phyloP scores from a whole-genome alignment of 2,113 vertebrate species.

The Abramis brama region DNA sequence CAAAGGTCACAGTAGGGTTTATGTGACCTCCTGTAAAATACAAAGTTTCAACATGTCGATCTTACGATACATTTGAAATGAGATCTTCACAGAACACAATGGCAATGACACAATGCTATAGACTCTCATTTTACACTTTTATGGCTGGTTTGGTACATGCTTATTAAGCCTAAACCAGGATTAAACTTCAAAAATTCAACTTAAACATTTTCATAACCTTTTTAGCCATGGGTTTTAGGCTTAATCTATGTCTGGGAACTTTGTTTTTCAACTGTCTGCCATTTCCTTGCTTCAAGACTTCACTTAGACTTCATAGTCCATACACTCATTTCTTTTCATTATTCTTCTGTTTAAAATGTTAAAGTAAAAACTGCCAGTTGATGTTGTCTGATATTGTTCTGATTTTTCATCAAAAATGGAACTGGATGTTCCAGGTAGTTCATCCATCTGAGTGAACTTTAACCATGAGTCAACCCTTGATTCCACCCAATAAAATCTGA shows the following conservation, averaged over 20 bases:
- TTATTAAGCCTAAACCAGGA: neutral
- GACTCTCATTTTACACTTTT: neutral
- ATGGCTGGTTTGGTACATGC: slow-evolving; percentile 29
- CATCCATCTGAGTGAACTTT: neutral
- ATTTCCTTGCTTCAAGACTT: neutral
- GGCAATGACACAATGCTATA: neutral
- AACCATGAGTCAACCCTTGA: neutral
- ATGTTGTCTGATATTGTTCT: neutral
- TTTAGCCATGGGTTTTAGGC: neutral
- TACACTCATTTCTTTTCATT: neutral
- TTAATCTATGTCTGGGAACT: slow-evolving; percentile 27
- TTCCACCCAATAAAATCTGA: neutral
- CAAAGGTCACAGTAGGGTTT: slow-evolving; percentile 88
- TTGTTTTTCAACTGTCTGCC: neutral
- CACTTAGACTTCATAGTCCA: neutral
- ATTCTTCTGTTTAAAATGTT: neutral
- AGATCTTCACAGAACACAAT: neutral
- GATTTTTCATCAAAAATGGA: neutral
- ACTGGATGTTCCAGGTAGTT: neutral
- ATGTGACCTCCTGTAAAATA: slow-evolving; percentile 81
- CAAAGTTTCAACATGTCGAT: neutral
- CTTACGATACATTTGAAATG: neutral
- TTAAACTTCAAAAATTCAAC: neutral
- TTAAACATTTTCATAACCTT: slow-evolving; percentile 21
- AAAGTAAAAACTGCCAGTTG: neutral